These are phyloP conservation scores for Pandemis heparana DNA, from an alignment of 2,888 invertebrate species.

Conservation along the genomic window DNA sequence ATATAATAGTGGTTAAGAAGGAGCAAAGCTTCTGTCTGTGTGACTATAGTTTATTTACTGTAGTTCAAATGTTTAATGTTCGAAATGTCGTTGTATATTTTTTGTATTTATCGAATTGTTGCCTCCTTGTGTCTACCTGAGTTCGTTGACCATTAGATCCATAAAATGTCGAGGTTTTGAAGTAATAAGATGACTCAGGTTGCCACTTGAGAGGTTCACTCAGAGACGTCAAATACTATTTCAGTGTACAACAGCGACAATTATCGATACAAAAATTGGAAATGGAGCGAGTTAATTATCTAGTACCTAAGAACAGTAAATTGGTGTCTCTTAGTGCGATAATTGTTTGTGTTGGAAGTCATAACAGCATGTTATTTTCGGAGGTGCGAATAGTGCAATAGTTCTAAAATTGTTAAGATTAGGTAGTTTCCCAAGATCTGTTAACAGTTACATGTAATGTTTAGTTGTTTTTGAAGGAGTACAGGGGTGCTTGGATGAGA, in stretches of 20 bases:
- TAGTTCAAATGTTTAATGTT: slow-evolving; percentile 49
- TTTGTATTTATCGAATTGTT: slow-evolving; percentile 35
- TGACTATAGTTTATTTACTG: slow-evolving; percentile 46
- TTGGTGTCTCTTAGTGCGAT: neutral
- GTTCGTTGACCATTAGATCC: neutral
- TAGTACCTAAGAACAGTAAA: neutral
- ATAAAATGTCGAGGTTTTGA: neutral
- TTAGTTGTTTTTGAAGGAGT: slow-evolving; percentile 29
- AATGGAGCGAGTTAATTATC: neutral
- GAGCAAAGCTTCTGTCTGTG: slow-evolving; percentile 74
- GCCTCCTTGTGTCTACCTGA: neutral
- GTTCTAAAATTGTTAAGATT: slow-evolving; percentile 28
- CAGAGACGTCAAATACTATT: neutral
- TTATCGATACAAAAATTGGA: neutral
- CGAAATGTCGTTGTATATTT: slow-evolving; percentile 44
- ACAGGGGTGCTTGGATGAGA: slow-evolving; percentile 28
- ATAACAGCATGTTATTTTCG: slow-evolving; percentile 37
- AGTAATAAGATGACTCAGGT: neutral
- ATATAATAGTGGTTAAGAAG: slow-evolving; percentile 65
- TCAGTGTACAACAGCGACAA: neutral
- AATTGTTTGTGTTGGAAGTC: slow-evolving; percentile 23
- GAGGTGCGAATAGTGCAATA: slow-evolving; percentile 38
- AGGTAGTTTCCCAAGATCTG: slow-evolving; percentile 27
- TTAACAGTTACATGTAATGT: slow-evolving; percentile 18
- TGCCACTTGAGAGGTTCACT: neutral